Base-by-base conservation (phyloP, 2,888 invertebrate species). In the Himalopsyche japonica region DNA sequence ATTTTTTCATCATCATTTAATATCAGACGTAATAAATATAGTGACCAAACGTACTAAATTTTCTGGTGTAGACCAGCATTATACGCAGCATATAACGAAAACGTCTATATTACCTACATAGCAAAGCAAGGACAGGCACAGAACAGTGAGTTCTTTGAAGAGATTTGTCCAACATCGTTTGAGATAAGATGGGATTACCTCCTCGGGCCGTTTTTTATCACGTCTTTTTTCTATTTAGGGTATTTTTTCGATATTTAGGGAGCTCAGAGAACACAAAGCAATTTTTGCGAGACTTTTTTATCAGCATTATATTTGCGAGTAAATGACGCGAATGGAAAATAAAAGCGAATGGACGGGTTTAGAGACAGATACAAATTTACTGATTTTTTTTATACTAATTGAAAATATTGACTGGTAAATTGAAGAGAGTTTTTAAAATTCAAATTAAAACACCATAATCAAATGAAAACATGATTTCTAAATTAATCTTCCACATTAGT, bases 101-200 rank as follows among this genome's bases (percentile, higher is more conserved):
- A 43, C 43, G 43, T 43, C 43, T 43, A 12, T 43, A 43, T 24
- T 57, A n/a, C n/a, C 57, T 12, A 57, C 24, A 57, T 20, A 57
- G 20, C 20, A 7, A 57, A 57, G 20, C 83, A 80, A 43, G 47
- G 47, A 76, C 79, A 24, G 6, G 57, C 57, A n/a, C 57, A 49
- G 76, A 48, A 43, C 84, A 49, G 77, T 24, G n/a, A 57, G 57
- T 57, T 57, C 57, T 57, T 57, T 57, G 76, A 64, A 85, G 86
- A 86, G 86, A 86, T 86, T 86, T 86, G 86, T 86, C 83, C 79
- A 76, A 83, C 84, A 83, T 81, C 57, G 57, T 83, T 80, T 81
- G 43, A 84, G 86, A 85, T 86, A 86, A 85, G 79, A 82, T 20
- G 64, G 83, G 86, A 86, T 86, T 86, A 86, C 83, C 24, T 70